Percentiles rank a stretch among this genome's conserved stretches.
Evolutionary conservation across 2,888 invertebrate species (phyloP).

Genomic region (Smittia sp.): DNA sequence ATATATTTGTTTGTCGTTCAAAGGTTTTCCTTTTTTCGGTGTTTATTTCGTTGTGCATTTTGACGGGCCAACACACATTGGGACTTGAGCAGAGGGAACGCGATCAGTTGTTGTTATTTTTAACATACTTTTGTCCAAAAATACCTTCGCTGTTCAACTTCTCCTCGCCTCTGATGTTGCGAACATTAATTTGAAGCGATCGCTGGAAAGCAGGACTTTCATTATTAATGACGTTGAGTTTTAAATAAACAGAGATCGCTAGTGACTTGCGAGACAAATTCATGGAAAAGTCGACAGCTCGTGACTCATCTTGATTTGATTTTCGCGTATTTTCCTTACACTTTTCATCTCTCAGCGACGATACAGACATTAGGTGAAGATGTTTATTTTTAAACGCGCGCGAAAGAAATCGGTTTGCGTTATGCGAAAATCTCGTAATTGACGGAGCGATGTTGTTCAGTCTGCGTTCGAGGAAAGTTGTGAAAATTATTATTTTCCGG

Average conservation of each 20-base stretch:
- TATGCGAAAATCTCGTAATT: not conserved
- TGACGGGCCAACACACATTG: not conserved
- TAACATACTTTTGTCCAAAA: not conserved
- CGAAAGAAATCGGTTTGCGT: not conserved
- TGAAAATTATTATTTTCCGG: slow-evolving; percentile 8
- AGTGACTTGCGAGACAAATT: too few relatives aligned
- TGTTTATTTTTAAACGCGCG: not conserved
- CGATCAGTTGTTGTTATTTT: not conserved
- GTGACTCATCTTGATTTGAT: not conserved
- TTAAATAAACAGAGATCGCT: not conserved
- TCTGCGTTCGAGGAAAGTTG: not conserved
- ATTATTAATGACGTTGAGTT: too few relatives aligned
- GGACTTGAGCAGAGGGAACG: not conserved
- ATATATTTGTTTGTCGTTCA: not conserved
- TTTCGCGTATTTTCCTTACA: not conserved
- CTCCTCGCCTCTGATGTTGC: not conserved
- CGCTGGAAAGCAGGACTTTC: not conserved
- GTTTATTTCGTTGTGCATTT: not conserved
- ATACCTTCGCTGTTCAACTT: not conserved
- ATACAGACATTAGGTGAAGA: not conserved
- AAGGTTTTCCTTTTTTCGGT: not conserved
- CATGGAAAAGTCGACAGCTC: not conserved
- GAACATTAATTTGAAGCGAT: not conserved
- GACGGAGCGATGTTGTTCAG: not conserved
- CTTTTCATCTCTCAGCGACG: not conserved